Base-by-base conservation (phyloP, 2,888 invertebrate genomes). In the Nasonovia ribisnigri region DNA sequence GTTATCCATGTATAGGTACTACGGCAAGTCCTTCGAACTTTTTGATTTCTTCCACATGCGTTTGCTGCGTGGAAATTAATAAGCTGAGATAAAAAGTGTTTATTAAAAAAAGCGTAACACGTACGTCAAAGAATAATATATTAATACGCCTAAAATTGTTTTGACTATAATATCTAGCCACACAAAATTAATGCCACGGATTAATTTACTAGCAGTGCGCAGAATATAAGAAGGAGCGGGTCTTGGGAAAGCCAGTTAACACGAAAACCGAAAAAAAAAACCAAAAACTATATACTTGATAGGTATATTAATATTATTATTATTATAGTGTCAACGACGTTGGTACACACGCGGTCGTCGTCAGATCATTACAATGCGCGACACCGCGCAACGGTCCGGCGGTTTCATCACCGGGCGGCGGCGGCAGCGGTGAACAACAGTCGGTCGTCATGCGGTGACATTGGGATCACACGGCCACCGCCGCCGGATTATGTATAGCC, bases 381-480 rank as follows among this genome's bases (percentile, higher is more conserved):
- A 88, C 42, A 88, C 42, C 57, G 57, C 88, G 77, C 77, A 88
- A 88, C 88, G 57, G 88, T 88, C 42, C 88, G 57, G 42, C 42
- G 57, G 88, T 88, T 88, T 88, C 88, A 57, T 88, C 88, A 29
- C 48, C 88, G 57, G 42, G 57, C 36, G 10, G 46, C 46, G 26
- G 51, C 42, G 57, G 36, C 77, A n/a, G 67, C 36, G 36, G 36
- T 36, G 77, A 77, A 77, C 77, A 77, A 77, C 67, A 57, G 88
- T 42, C 88, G 57, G 88, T 88, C 57, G 88, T 88, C 88, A 57
- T 88, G 88, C 88, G 57, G 43, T 88, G 57, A 88, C 88, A 88
- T 88, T 88, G 54, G 88, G 88, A 88, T 88, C 57, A 88, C 88
- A 88, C 88, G 42, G 87, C 48, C 57, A 42, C 54, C 54, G 54